Percentiles rank a stretch among this genome's conserved stretches.
Evolutionary conservation across 2,113 vertebrate genomes (phyloP).

Genomic region (Ochotona princeps): DNA sequence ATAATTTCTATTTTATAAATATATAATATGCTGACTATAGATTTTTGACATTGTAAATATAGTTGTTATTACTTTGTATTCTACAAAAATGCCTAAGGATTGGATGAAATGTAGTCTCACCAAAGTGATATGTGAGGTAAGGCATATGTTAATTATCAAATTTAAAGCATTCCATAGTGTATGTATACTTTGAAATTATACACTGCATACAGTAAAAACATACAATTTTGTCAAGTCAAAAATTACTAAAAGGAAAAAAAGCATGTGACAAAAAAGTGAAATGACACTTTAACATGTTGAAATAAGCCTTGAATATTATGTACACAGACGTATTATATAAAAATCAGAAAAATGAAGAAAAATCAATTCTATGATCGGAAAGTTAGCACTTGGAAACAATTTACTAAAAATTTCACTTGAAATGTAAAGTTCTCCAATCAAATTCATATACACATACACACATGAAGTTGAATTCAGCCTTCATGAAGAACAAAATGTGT

Average conservation of each 20-base stretch:
- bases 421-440: not conserved
- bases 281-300: not conserved
- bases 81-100: not conserved
- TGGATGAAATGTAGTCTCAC: not conserved
- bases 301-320: not conserved
- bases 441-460: not conserved
- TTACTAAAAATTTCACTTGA: not conserved
- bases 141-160: not conserved
- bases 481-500: not conserved
- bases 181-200: not conserved
- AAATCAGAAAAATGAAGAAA: not conserved
- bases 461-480: not conserved
- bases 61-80: not conserved
- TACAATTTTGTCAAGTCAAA: not conserved
- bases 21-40: not conserved
- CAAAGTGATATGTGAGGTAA: not conserved
- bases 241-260: not conserved
- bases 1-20: too few species aligned
- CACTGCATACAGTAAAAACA: not conserved
- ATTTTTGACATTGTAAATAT: not conserved
- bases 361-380: not conserved
- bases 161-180: not conserved
- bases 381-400: not conserved
- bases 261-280: not conserved
- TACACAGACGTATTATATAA: not conserved